Evolutionary conservation across 2,113 vertebrate species (phyloP).

Genomic region (Microcebus jonahi): DNA sequence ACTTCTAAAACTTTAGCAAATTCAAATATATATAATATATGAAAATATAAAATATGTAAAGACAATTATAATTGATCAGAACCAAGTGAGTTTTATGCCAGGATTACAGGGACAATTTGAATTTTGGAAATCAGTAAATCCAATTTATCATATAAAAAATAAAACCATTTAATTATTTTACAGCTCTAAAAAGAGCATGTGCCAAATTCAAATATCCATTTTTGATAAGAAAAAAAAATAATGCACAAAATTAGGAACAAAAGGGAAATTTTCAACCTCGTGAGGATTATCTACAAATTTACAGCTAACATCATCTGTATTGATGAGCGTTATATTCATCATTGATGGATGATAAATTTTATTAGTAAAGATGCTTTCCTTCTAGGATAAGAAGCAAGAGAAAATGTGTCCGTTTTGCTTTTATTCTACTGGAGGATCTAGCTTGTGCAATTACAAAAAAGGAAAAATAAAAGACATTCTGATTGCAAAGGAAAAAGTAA

Average conservation of each 20-base stretch:
- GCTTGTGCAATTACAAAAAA: not conserved
- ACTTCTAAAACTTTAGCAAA: not conserved
- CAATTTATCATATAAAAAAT: not conserved
- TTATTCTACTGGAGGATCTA: not conserved
- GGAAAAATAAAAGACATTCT: not conserved
- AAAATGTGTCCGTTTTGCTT: not conserved
- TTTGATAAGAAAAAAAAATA: not conserved
- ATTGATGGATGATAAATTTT: not conserved
- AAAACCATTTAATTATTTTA: not conserved
- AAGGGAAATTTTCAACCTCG: not conserved
- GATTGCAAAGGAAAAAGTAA: not conserved
- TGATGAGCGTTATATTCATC: not conserved
- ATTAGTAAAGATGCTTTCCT: not conserved
- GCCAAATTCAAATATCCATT: not conserved
- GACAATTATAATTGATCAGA: not conserved
- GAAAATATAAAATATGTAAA: too few relatives aligned
- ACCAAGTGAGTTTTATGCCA: not conserved
- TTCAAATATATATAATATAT: not conserved
- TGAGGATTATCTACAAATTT: not conserved
- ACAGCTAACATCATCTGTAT: not conserved
- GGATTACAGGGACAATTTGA: not conserved
- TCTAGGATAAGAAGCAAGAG: not conserved
- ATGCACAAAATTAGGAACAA: not conserved
- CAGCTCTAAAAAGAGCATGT: not conserved
- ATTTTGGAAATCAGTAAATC: not conserved